phyloP scores from a whole-genome alignment of 2,797 vertebrate species.

The Sparus aurata region DNA sequence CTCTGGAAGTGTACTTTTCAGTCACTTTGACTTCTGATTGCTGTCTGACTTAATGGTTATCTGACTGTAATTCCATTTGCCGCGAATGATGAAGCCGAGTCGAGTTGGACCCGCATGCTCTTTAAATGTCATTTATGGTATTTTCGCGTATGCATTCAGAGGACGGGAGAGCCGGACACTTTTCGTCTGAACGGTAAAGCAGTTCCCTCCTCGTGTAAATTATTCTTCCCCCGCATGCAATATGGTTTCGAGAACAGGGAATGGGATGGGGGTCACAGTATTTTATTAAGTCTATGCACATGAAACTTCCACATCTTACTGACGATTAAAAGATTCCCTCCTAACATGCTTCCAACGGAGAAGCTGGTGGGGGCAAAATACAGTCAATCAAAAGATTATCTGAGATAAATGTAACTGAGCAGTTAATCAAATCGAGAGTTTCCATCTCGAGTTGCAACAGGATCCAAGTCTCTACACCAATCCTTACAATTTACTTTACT shows the following conservation, averaged over 20 bases:
- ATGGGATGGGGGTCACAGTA: no score
- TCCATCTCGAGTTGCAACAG: no score
- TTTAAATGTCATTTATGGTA: conserved; percentile 54
- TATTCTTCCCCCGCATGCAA: conserved; percentile 7
- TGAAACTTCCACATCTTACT: no score
- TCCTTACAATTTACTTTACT: no score
- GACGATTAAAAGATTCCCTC: no score
- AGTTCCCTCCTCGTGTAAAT: neutral
- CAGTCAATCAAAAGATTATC: no score
- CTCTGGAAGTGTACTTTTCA: conserved; percentile 50
- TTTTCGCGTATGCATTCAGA: conserved; percentile 51
- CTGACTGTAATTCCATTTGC: conserved; percentile 50
- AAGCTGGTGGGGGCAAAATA: no score
- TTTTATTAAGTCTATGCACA: no score
- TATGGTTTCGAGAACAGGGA: neutral
- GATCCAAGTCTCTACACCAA: no score
- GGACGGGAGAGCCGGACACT: conserved; percentile 18
- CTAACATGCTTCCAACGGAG: no score
- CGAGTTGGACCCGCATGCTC: conserved; percentile 22
- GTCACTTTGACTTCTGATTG: conserved; percentile 53
- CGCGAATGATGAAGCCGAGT: conserved; percentile 43
- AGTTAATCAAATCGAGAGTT: no score
- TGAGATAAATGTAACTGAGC: no score
- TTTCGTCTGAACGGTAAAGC: conserved; percentile 10
- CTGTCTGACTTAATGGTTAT: conserved; percentile 51